Evolutionary conservation across 2,797 vertebrate genomes (phyloP).

Genomic region (Microhierax caerulescens): DNA sequence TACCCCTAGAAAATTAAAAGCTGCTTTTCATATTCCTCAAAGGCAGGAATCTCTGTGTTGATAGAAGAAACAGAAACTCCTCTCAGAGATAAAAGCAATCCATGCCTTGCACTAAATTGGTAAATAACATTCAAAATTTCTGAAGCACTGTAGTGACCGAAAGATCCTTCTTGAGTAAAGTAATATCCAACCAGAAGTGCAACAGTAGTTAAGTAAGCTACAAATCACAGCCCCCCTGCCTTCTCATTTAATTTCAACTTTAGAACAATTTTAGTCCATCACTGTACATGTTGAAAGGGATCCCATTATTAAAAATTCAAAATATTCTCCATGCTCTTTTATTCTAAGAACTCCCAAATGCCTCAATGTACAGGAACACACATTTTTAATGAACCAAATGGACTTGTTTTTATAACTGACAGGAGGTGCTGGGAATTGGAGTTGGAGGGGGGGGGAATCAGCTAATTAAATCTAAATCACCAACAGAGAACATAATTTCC

Average conservation of each 20-base stretch:
- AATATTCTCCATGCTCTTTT: slow-evolving; percentile 54
- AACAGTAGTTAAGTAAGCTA: background rate
- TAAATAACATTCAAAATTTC: background rate
- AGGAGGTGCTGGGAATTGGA: slow-evolving; percentile 56
- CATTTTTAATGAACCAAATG: slow-evolving; percentile 72
- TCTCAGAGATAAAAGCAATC: background rate
- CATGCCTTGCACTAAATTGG: background rate
- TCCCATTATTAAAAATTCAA: slow-evolving; percentile 62
- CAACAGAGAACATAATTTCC: slow-evolving; percentile 55
- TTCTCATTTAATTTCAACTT: slow-evolving; percentile 36
- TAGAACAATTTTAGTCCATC: slow-evolving; percentile 35
- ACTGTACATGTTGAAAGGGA: slow-evolving; percentile 43
- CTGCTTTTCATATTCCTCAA: background rate
- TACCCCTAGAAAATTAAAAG: background rate
- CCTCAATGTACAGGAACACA: slow-evolving; percentile 63
- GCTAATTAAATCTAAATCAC: slow-evolving; percentile 64
- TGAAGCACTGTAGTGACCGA: background rate
- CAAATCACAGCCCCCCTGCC: background rate
- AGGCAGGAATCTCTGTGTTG: background rate
- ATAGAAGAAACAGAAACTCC: background rate
- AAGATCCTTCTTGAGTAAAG: background rate
- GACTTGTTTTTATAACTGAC: slow-evolving; percentile 65
- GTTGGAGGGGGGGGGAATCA: background rate
- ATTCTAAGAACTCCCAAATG: slow-evolving; percentile 63
- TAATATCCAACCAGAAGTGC: background rate